These are phyloP conservation scores for Paralichthys olivaceus DNA, from an alignment of 2,113 vertebrate genomes.

Conservation along the genomic window DNA sequence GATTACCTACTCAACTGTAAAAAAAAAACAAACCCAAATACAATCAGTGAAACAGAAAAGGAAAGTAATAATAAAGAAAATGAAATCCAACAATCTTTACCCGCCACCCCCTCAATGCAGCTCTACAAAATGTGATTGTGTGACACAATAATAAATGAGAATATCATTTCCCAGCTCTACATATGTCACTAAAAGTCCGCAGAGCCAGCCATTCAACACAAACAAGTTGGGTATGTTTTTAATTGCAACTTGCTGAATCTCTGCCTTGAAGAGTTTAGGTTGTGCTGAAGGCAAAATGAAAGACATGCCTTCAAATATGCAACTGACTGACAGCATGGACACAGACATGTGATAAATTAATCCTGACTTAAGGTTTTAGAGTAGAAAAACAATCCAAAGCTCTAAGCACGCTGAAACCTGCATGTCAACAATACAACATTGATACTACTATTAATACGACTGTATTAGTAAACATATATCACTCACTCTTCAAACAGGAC, in stretches of 20 bases:
- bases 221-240: not conserved
- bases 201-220: not conserved
- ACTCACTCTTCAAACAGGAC: not conserved
- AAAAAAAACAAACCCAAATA: not conserved
- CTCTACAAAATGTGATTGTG: not conserved
- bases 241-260: not conserved
- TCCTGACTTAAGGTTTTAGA: not conserved
- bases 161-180: not conserved
- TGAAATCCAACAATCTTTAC: not conserved
- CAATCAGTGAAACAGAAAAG: not conserved
- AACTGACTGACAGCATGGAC: not conserved
- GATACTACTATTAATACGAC: not conserved
- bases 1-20: not conserved
- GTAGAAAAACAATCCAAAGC: not conserved
- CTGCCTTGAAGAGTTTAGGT: conserved; percentile 4
- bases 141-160: not conserved
- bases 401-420: not conserved
- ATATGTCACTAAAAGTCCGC: not conserved
- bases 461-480: not conserved
- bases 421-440: not conserved
- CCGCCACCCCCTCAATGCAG: no score
- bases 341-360: not conserved
- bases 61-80: not conserved
- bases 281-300: conserved; percentile 15
- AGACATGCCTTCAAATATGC: not conserved